These are phyloP conservation scores for Lanistes nyassanus DNA, from an alignment of 1,140 invertebrate genomes.

Conservation along the genomic window DNA sequence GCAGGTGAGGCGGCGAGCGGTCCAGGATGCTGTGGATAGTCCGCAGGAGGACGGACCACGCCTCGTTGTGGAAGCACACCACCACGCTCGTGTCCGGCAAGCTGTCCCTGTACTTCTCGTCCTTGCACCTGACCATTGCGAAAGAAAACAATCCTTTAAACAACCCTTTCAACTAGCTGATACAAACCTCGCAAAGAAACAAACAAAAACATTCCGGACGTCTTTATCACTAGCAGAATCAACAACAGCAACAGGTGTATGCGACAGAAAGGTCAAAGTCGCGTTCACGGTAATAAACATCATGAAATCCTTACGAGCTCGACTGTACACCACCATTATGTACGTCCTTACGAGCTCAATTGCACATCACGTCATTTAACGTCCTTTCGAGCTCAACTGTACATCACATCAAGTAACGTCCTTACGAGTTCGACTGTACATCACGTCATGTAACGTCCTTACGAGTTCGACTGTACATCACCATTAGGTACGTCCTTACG, in stretches of 20 bases:
- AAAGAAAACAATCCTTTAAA: too few species aligned
- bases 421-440: too few species aligned
- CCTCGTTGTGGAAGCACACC: slow-evolving; percentile 88
- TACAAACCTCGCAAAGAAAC: not conserved
- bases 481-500: too few species aligned
- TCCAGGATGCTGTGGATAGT: slow-evolving; percentile 90
- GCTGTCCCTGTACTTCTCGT: slow-evolving; percentile 74
- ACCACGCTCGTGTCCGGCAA: slow-evolving; percentile 94
- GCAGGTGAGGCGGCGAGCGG: slow-evolving; percentile 79
- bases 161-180: too few species aligned
- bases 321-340: too few species aligned
- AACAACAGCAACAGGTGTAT: not conserved
- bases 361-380: too few species aligned
- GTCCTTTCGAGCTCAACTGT: too few species aligned
- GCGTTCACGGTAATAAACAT: not conserved
- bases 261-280: not conserved
- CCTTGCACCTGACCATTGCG: slow-evolving; percentile 44
- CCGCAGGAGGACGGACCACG: slow-evolving; percentile 84
- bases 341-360: too few species aligned
- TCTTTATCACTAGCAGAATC: not conserved
- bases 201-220: not conserved
- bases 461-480: too few species aligned
- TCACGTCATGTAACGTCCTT: too few species aligned
- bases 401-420: too few species aligned
- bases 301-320: too few species aligned